These are phyloP conservation scores for Machaerirhynchus nigripectus DNA, from an alignment of 2,113 vertebrate genomes.

Conservation along the genomic window DNA sequence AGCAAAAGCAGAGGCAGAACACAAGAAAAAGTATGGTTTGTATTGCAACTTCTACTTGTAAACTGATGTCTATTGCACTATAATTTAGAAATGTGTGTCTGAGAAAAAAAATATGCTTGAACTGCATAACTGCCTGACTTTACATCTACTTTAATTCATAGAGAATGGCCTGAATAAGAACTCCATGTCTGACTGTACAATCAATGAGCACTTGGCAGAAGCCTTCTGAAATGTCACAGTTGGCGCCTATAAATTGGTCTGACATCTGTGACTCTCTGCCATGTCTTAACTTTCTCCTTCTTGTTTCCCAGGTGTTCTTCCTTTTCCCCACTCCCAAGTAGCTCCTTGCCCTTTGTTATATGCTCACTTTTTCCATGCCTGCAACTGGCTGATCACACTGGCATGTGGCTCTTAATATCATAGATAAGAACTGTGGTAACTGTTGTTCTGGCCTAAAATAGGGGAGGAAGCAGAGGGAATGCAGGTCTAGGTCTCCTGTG, in stretches of 20 bases:
- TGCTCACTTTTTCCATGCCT: not conserved
- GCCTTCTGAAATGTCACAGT: not conserved
- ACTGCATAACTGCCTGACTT: not conserved
- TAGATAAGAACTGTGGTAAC: not conserved
- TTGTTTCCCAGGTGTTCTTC: not conserved
- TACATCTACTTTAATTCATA: not conserved
- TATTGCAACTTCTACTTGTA: not conserved
- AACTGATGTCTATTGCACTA: not conserved
- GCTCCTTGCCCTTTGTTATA: not conserved
- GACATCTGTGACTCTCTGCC: not conserved
- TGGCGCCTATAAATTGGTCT: not conserved
- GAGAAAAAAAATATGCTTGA: not conserved
- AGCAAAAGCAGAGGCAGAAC: slow-evolving; percentile 77
- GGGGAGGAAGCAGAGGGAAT: not conserved
- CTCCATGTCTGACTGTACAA: not conserved
- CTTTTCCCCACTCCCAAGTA: not conserved
- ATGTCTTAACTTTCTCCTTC: not conserved
- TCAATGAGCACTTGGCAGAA: not conserved
- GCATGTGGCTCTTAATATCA: not conserved
- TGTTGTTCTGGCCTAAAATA: not conserved
- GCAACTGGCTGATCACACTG: not conserved
- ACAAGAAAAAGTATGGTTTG: slow-evolving; percentile 81
- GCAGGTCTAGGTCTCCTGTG: not conserved
- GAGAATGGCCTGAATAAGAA: not conserved
- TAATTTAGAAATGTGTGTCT: not conserved